A percentile compares a stretch with the other conserved stretches of the same genome.
Evolutionary conservation across 1,140 invertebrate species (phyloP).

Genomic region (Armadillidium nasatum): DNA sequence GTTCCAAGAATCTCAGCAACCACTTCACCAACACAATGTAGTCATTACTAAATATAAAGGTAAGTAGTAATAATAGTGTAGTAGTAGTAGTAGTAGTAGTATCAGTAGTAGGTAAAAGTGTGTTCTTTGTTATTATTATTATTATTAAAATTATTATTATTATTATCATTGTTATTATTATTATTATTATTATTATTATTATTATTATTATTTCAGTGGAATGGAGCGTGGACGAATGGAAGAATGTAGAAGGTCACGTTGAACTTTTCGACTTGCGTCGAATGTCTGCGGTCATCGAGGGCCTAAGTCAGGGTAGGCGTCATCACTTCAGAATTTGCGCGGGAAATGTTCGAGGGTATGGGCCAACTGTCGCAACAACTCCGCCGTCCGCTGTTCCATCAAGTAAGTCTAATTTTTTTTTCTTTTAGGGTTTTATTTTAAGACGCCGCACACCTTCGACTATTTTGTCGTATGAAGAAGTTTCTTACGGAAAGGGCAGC

Average conservation of each 20-base stretch:
- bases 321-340: constrained; percentile 79
- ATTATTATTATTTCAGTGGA: constrained; percentile 52
- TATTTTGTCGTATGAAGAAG: too few species aligned
- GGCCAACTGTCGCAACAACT: constrained; percentile 65
- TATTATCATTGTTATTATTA: too few species aligned
- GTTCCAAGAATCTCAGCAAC: constrained; percentile 62
- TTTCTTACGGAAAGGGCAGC: too few species aligned
- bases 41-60: constrained; percentile 86
- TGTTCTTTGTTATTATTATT: too few species aligned
- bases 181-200: too few species aligned
- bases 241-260: constrained; percentile 65
- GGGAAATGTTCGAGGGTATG: constrained; percentile 85
- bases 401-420: too few species aligned
- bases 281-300: constrained; percentile 45
- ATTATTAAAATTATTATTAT: too few species aligned
- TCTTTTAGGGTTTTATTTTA: too few species aligned
- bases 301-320: constrained; percentile 67
- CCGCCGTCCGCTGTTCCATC: constrained; percentile 80
- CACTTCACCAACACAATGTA: constrained; percentile 56
- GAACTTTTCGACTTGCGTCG: constrained; percentile 63
- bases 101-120: too few species aligned
- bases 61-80: constrained; percentile 48
- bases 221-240: constrained; percentile 78
- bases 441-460: too few species aligned
- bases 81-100: too few species aligned